Percentiles rank a stretch among this genome's conserved stretches.
Conservation (phyloP, 1,140 invertebrate species). For the Temnothorax nylanderi region DNA sequence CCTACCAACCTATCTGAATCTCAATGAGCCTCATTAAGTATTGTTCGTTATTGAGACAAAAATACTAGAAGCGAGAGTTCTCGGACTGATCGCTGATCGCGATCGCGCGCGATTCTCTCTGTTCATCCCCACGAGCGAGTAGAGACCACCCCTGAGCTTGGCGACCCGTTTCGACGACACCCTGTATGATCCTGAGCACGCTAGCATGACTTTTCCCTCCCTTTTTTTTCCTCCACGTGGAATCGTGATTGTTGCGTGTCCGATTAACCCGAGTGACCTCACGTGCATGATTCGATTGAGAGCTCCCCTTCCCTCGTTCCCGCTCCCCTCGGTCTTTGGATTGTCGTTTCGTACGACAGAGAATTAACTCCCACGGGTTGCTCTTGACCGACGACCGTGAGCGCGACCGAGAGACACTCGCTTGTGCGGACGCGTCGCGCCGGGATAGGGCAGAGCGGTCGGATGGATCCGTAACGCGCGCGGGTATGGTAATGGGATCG, state of each 20-base stretch:
- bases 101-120: neutral
- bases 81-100: neutral
- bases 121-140: neutral
- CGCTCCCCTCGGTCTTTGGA: neutral
- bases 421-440: neutral
- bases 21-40: too few relatives aligned
- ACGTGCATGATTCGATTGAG: conserved; percentile 65
- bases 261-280: conserved; percentile 65
- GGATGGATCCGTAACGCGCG: conserved; percentile 5
- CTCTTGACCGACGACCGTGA: conserved; percentile 3
- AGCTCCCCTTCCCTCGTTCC: neutral
- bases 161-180: conserved; percentile 33
- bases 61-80: neutral
- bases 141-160: neutral
- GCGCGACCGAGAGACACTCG: neutral
- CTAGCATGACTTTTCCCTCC: conserved; percentile 21
- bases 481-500: conserved; percentile 61
- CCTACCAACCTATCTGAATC: neutral
- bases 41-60: neutral
- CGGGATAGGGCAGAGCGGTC: neutral
- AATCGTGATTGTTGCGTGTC: conserved; percentile 62
- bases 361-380: conserved; percentile 9
- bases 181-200: conserved; percentile 53
- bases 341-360: conserved; percentile 22
- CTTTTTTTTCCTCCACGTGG: conserved; percentile 30